These are phyloP conservation scores for Drosophila kambysellisi DNA, from an alignment of 2,888 invertebrate species.

Conservation along the genomic window DNA sequence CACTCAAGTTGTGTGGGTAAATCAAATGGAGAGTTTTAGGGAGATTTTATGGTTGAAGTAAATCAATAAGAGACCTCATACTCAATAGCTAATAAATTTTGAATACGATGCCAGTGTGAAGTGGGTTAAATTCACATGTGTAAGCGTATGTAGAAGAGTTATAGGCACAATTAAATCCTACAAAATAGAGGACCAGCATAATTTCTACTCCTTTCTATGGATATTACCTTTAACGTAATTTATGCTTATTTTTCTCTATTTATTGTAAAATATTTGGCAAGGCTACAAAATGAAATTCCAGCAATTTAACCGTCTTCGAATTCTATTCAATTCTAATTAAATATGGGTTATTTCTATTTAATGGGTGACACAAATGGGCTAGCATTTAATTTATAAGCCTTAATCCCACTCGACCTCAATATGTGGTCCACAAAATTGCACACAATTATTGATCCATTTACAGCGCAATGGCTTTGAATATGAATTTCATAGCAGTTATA, in stretches of 20 bases:
- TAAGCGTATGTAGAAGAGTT: conserved; percentile 5
- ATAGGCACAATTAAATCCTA: neutral
- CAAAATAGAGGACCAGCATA: neutral
- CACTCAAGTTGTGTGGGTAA: conserved; percentile 19
- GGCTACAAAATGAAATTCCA: neutral
- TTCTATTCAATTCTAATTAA: neutral
- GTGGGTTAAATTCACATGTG: neutral
- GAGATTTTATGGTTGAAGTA: conserved; percentile 35
- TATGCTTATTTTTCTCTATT: neutral
- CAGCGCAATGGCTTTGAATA: neutral
- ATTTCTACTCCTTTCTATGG: neutral
- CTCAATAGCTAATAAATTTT: conserved; percentile 36
- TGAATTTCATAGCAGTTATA: neutral
- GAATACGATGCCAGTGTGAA: neutral
- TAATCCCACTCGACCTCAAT: neutral
- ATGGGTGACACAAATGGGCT: conserved; percentile 20
- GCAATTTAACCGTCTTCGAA: neutral
- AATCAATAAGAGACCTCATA: conserved; percentile 30
- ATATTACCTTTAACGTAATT: neutral
- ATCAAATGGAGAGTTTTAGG: conserved; percentile 20
- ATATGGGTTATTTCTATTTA: conserved; percentile 2
- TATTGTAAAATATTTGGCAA: neutral
- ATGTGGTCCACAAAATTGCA: neutral
- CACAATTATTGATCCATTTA: conserved; percentile 26
- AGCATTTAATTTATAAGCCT: conserved; percentile 3